These are phyloP conservation scores for Polietes domitor DNA, from an alignment of 2,888 invertebrate species.

Conservation along the genomic window DNA sequence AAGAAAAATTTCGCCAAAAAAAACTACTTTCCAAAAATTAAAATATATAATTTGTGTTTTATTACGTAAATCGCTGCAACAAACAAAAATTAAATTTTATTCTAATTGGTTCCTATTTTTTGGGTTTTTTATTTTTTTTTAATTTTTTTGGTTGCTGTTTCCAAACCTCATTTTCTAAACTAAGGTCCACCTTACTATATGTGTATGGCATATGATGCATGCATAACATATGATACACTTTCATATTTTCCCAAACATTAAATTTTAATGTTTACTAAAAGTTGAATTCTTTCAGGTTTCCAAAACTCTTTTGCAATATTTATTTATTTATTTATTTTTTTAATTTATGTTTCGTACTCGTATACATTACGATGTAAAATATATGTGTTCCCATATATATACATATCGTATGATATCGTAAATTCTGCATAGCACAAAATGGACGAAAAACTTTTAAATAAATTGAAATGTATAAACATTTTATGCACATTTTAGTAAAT, in stretches of 20 bases:
- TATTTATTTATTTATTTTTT: not conserved
- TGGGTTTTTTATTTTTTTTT: no score
- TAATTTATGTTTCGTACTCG: not conserved
- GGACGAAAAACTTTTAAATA: constrained; percentile 19
- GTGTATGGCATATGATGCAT: no score
- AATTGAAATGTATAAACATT: constrained; percentile 24
- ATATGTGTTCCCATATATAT: not conserved
- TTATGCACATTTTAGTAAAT: constrained; percentile 31
- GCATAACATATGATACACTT: not conserved
- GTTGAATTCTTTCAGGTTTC: not conserved
- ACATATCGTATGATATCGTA: not conserved
- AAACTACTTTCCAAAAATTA: no score
- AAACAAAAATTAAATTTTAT: no score
- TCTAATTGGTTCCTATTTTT: no score
- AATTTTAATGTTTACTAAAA: constrained; percentile 23
- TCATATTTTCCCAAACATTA: constrained; percentile 20
- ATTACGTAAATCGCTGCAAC: no score
- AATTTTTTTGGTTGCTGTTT: no score
- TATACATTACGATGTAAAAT: constrained; percentile 7
- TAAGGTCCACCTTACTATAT: no score
- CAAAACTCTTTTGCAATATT: not conserved
- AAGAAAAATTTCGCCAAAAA: no score
- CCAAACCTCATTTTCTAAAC: no score
- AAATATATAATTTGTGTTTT: no score
- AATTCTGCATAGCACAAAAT: constrained; percentile 3